Evolutionary conservation across 1,140 invertebrate genomes (phyloP).

Genomic region (Aphelenchoides besseyi): DNA sequence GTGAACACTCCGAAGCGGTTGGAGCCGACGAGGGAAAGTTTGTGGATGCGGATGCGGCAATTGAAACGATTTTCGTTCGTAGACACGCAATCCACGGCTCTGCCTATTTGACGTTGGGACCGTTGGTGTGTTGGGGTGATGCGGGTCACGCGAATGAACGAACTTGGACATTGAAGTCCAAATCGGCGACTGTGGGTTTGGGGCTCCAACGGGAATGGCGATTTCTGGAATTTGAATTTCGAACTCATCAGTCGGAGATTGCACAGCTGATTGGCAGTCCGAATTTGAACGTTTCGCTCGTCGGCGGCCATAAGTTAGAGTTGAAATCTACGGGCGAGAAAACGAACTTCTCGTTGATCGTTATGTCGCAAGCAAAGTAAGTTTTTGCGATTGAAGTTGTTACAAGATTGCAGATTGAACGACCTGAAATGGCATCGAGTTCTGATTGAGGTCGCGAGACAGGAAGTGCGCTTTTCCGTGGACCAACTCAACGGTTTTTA

Average conservation of each 20-base stretch:
- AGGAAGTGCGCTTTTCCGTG: slow-evolving; percentile 46
- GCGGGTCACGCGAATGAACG: background rate
- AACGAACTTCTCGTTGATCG: background rate
- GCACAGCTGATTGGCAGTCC: background rate
- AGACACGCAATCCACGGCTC: background rate
- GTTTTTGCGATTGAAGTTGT: slow-evolving; percentile 3
- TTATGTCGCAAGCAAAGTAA: slow-evolving; percentile 7
- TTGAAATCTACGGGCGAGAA: background rate
- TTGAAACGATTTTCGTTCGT: background rate
- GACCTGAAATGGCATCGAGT: slow-evolving; percentile 49
- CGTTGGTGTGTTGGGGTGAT: slow-evolving; percentile 2
- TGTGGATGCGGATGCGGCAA: background rate
- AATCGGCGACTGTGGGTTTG: background rate
- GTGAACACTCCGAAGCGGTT: background rate
- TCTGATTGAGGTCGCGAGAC: slow-evolving; percentile 37
- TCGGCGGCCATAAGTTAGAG: slow-evolving; percentile 1
- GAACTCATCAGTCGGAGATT: background rate
- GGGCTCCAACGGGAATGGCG: background rate
- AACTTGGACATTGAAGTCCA: background rate
- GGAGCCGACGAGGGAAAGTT: background rate
- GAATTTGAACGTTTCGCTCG: slow-evolving; percentile 8
- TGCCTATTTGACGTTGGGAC: background rate
- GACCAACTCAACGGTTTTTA: slow-evolving; percentile 38
- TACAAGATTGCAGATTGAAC: slow-evolving; percentile 27
- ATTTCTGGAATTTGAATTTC: background rate